These are phyloP conservation scores for Campaea margaritaria DNA, from an alignment of 2,888 invertebrate species.

Conservation along the genomic window DNA sequence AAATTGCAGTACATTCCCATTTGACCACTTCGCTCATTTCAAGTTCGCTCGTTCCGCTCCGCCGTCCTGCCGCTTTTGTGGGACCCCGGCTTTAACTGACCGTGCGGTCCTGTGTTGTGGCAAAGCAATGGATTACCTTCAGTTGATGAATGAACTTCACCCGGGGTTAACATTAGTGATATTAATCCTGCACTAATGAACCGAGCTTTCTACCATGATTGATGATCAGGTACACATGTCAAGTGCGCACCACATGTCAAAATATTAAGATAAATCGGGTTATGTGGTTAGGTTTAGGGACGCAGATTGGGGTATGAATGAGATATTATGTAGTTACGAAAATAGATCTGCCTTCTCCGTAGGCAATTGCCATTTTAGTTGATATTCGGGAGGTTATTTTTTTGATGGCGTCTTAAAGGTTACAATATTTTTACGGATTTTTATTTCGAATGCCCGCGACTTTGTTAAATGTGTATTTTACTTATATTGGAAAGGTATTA, in stretches of 20 bases:
- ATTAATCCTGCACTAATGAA: conserved; percentile 60
- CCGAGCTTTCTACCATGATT: conserved; percentile 46
- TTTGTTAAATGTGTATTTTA: too few relatives aligned
- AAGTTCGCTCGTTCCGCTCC: conserved; percentile 17
- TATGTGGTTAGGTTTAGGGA: conserved; percentile 3
- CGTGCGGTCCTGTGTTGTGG: conserved; percentile 45
- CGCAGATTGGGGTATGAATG: conserved; percentile 1
- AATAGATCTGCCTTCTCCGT: background rate
- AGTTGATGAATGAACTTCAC: conserved; percentile 55
- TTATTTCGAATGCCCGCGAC: too few relatives aligned
- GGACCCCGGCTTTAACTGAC: conserved; percentile 35
- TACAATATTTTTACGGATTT: background rate
- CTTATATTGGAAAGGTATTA: too few relatives aligned
- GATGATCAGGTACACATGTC: conserved; percentile 40
- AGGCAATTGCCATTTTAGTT: background rate
- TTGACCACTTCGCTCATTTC: conserved; percentile 21
- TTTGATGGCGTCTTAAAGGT: background rate
- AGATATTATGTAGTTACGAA: conserved; percentile 7
- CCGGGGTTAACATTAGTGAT: conserved; percentile 42
- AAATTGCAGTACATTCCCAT: background rate
- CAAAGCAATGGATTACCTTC: conserved; percentile 51
- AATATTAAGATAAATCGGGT: conserved; percentile 30
- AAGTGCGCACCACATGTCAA: conserved; percentile 23
- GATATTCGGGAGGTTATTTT: background rate
- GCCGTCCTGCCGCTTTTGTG: conserved; percentile 16